Conservation (phyloP, 2,797 vertebrate genomes). For the Channallabes apus region DNA sequence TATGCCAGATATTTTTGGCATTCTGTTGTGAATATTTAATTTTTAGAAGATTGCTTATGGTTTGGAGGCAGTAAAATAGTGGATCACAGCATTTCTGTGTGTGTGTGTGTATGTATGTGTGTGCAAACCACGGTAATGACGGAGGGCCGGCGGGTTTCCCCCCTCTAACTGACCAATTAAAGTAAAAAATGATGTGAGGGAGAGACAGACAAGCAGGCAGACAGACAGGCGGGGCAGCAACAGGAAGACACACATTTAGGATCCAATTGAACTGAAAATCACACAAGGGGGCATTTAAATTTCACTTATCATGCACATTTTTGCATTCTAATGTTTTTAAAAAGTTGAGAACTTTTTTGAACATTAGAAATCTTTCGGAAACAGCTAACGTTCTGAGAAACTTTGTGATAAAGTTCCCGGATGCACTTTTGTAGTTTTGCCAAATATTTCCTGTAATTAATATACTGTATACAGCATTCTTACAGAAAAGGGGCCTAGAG, state of each 20-base stretch:
- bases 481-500: neutral
- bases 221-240: conserved; percentile 42
- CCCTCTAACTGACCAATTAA: conserved; percentile 81
- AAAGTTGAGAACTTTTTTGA: neutral
- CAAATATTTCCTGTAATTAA: neutral
- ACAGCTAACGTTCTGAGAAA: no score
- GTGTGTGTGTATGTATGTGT: neutral
- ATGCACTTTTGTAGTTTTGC: neutral
- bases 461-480: neutral
- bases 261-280: conserved; percentile 32
- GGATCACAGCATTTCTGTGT: neutral
- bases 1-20: neutral
- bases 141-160: conserved; percentile 69
- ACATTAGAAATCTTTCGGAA: neutral
- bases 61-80: neutral
- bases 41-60: neutral
- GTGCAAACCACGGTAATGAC: conserved; percentile 77
- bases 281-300: conserved; percentile 7
- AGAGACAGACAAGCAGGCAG: conserved; percentile 38
- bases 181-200: conserved; percentile 72
- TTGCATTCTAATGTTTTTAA: neutral
- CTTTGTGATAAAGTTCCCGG: neutral
- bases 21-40: neutral
- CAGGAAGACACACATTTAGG: conserved; percentile 52
- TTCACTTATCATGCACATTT: neutral